A percentile compares a stretch with the other conserved stretches of the same genome.
phyloP scores from a whole-genome alignment of 2,113 vertebrate species.

The Glaucomys volans region DNA sequence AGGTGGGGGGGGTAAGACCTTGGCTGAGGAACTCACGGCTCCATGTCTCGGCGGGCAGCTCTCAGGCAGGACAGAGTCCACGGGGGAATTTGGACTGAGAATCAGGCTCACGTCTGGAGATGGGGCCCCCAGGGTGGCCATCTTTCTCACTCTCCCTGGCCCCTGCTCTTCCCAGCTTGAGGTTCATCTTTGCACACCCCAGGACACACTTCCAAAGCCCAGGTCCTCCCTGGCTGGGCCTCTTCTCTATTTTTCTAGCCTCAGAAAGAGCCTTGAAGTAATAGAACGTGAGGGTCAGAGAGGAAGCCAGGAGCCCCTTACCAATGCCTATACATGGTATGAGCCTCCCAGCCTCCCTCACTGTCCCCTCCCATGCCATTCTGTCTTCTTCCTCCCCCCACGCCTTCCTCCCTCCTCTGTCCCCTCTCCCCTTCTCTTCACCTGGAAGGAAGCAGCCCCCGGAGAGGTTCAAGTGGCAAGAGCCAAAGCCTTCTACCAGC shows the following conservation, averaged over 20 bases:
- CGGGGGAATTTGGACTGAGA: background rate
- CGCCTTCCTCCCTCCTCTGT: no score
- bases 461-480: background rate
- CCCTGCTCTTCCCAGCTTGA: background rate
- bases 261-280: background rate
- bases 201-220: background rate
- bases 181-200: background rate
- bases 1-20: background rate
- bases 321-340: background rate
- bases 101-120: background rate
- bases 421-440: background rate
- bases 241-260: background rate
- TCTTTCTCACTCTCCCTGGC: background rate
- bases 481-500: background rate
- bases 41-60: background rate
- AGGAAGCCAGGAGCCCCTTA: background rate
- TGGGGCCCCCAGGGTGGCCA: background rate
- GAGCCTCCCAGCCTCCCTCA: background rate
- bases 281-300: background rate
- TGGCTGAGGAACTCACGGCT: background rate
- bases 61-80: background rate
- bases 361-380: background rate
- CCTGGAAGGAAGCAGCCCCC: background rate
- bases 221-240: background rate
- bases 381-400: fast-evolving